These are phyloP conservation scores for Temnothorax ravouxi DNA, from an alignment of 2,888 invertebrate genomes.

Conservation along the genomic window DNA sequence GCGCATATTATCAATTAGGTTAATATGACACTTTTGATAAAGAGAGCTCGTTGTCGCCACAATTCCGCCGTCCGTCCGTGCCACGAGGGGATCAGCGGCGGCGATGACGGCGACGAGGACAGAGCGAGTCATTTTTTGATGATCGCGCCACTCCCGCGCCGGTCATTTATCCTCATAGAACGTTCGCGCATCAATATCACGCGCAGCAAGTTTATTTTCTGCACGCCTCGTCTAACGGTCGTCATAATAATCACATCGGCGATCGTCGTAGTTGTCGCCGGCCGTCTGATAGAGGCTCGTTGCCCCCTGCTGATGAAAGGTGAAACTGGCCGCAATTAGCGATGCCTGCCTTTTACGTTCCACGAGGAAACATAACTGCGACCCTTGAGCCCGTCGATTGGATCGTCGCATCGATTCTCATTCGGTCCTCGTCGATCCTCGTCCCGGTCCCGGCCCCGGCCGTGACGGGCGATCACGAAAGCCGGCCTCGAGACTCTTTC, in stretches of 20 bases:
- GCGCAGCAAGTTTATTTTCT: conserved; percentile 36
- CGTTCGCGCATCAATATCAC: conserved; percentile 28
- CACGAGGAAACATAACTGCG: conserved; percentile 68
- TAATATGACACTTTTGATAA: conserved; percentile 70
- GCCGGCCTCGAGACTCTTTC: background rate
- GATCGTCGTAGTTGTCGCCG: conserved; percentile 31
- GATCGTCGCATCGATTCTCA: conserved; percentile 76
- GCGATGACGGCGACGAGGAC: background rate
- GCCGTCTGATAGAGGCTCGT: conserved; percentile 67
- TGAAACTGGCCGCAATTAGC: conserved; percentile 68
- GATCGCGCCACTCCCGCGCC: conserved; percentile 1
- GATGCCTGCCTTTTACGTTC: conserved; percentile 57
- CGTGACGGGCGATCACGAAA: background rate
- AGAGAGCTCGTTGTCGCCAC: conserved; percentile 51
- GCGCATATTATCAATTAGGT: conserved; percentile 67
- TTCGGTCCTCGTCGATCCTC: conserved; percentile 53
- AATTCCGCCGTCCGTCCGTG: conserved; percentile 25
- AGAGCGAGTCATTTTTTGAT: conserved; percentile 22
- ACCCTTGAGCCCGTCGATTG: conserved; percentile 72
- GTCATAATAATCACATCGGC: conserved; percentile 29
- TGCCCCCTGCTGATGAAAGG: conserved; percentile 70
- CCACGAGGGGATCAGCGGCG: background rate
- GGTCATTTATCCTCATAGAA: conserved; percentile 34
- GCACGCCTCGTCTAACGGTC: conserved; percentile 8
- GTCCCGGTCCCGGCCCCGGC: background rate